Percentiles rank a stretch among this genome's conserved stretches.
Evolutionary conservation across 2,797 vertebrate genomes (phyloP).

Genomic region (Sebastes itinus): DNA sequence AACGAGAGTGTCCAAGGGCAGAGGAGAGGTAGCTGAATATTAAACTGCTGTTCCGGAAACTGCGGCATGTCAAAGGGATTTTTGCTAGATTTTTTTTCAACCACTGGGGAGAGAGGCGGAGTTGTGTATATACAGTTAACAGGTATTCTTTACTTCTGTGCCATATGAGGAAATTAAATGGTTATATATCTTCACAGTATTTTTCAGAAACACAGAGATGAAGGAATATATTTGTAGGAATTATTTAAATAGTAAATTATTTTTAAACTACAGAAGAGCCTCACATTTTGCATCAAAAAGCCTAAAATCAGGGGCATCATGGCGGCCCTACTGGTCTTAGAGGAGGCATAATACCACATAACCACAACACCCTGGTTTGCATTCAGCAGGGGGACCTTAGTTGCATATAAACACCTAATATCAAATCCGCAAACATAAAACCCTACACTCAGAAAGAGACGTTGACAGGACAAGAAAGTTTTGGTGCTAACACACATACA

Average conservation of each 20-base stretch:
- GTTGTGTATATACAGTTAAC: not conserved
- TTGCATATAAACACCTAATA: not conserved
- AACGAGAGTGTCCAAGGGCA: conserved; percentile 1
- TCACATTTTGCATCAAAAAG: not conserved
- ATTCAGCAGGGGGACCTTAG: not conserved
- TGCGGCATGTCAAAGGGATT: conserved; percentile 6
- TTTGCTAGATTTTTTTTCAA: not conserved
- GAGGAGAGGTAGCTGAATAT: conserved; percentile 8
- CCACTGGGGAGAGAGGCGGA: not conserved
- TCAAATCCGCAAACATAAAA: not conserved
- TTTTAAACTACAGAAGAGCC: not conserved
- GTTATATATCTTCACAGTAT: not conserved
- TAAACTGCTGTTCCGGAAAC: conserved; percentile 12
- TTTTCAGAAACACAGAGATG: not conserved
- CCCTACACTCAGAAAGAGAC: not conserved
- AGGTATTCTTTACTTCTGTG: not conserved
- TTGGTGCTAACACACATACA: not conserved
- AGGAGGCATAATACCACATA: no score
- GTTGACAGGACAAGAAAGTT: not conserved
- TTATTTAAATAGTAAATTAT: not conserved
- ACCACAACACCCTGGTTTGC: not conserved
- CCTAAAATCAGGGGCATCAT: not conserved
- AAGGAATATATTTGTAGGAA: not conserved
- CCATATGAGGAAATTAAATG: not conserved
- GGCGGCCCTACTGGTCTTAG: not conserved